Evolutionary conservation across 2,888 invertebrate genomes (phyloP).

Genomic region (Ramazzottius varieornatus): DNA sequence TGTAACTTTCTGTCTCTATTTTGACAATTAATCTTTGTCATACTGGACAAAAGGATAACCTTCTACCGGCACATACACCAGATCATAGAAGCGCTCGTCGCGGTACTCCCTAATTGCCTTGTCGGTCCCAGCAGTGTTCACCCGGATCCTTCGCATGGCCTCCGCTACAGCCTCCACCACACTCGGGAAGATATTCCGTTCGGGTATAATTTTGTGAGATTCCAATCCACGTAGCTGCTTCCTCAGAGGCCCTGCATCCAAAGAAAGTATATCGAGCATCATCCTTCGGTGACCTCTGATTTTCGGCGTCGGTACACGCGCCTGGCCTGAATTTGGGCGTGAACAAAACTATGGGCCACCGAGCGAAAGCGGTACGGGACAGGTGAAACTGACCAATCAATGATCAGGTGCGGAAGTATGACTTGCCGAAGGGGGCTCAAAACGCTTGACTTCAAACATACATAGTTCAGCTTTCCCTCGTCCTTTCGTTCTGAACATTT

Average conservation of each 20-base stretch:
- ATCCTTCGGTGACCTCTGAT: neutral
- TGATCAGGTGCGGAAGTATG: too few relatives aligned
- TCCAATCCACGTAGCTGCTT: neutral
- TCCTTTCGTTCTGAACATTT: too few relatives aligned
- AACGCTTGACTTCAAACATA: too few relatives aligned
- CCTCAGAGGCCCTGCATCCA: neutral
- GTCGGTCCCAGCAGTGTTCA: neutral
- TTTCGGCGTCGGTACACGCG: too few relatives aligned
- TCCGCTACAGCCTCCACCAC: constrained; percentile 1
- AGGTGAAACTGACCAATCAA: too few relatives aligned
- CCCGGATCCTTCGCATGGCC: neutral
- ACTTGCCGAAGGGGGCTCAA: too few relatives aligned
- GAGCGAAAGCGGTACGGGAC: too few relatives aligned
- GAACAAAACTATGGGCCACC: too few relatives aligned
- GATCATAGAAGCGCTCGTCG: neutral
- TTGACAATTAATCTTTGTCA: neutral
- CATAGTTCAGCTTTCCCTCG: too few relatives aligned
- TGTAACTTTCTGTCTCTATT: too few relatives aligned
- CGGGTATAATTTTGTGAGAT: neutral
- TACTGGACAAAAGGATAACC: neutral
- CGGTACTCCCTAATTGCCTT: neutral
- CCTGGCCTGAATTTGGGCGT: neutral
- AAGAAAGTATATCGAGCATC: neutral
- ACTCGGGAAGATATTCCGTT: neutral
- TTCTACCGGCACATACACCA: neutral